These are phyloP conservation scores for Podarcis muralis DNA, from an alignment of 2,113 vertebrate genomes.

Conservation along the genomic window DNA sequence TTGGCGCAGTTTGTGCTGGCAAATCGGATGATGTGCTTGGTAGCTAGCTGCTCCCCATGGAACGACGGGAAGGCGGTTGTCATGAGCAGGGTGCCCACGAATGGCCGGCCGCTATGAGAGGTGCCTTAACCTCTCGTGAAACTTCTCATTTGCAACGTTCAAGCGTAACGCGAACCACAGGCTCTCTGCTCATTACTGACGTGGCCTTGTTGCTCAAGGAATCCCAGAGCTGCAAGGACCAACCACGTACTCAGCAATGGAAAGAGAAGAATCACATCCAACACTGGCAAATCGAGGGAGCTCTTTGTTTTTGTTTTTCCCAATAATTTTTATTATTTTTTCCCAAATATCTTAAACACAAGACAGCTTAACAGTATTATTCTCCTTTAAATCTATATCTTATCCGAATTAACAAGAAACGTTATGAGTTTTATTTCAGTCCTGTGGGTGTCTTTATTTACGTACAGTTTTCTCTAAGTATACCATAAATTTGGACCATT, in stretches of 20 bases:
- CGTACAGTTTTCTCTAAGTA: too few relatives aligned
- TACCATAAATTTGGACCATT: too few relatives aligned
- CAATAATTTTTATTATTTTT: too few relatives aligned
- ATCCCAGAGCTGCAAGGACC: neutral
- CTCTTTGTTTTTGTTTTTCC: neutral
- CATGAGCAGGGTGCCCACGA: too few relatives aligned
- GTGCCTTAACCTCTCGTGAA: neutral
- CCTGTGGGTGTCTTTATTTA: too few relatives aligned
- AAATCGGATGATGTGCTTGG: neutral
- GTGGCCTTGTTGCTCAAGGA: neutral
- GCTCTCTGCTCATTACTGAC: neutral
- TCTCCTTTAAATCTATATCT: too few relatives aligned
- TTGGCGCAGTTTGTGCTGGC: neutral
- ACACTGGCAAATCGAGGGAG: slow-evolving; percentile 2
- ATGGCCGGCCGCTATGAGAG: neutral
- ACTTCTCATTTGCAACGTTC: too few relatives aligned
- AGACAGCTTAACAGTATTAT: too few relatives aligned
- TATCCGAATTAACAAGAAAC: too few relatives aligned
- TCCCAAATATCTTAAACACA: too few relatives aligned
- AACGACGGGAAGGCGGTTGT: neutral
- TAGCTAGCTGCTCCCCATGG: neutral
- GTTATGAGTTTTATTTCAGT: too few relatives aligned
- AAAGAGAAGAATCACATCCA: slow-evolving; percentile 10
- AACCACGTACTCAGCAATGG: neutral
- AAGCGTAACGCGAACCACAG: neutral